Percentiles rank a stretch among this genome's conserved stretches.
phyloP scores from a whole-genome alignment of 2,797 vertebrate species.

The Alexandromys oeconomus region DNA sequence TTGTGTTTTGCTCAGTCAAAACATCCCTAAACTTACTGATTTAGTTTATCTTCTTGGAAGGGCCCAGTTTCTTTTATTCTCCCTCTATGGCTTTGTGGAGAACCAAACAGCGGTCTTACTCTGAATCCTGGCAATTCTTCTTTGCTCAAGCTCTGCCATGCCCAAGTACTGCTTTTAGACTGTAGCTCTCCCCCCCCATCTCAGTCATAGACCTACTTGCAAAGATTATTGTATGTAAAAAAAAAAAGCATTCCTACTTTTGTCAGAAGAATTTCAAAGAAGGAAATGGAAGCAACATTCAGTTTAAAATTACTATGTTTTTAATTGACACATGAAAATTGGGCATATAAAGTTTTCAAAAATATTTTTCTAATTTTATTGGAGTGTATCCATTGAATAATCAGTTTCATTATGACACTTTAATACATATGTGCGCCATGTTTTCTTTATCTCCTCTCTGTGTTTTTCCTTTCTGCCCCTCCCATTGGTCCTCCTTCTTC shows the following conservation, averaged over 20 bases:
- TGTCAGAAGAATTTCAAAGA: constrained; percentile 19
- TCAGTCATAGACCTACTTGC: neutral
- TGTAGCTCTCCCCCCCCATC: neutral
- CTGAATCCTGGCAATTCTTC: neutral
- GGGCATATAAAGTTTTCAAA: neutral
- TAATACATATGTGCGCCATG: neutral
- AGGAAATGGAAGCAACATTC: neutral
- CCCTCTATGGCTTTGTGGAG: neutral
- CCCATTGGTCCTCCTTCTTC: neutral
- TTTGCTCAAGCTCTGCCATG: neutral
- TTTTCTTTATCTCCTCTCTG: neutral
- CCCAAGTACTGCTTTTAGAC: neutral
- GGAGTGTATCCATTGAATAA: neutral
- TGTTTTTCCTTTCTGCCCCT: neutral
- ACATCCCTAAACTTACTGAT: neutral
- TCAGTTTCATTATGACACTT: neutral
- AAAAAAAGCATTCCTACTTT: neutral
- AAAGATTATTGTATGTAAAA: neutral
- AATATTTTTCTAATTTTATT: neutral
- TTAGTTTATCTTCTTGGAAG: constrained; percentile 48
- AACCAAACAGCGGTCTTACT: constrained; percentile 7
- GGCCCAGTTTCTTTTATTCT: neutral
- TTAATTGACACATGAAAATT: neutral
- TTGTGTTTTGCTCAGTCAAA: neutral
- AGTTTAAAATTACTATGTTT: neutral